phyloP scores from a whole-genome alignment of 2,888 invertebrate species.

The Cheilosia pagana region DNA sequence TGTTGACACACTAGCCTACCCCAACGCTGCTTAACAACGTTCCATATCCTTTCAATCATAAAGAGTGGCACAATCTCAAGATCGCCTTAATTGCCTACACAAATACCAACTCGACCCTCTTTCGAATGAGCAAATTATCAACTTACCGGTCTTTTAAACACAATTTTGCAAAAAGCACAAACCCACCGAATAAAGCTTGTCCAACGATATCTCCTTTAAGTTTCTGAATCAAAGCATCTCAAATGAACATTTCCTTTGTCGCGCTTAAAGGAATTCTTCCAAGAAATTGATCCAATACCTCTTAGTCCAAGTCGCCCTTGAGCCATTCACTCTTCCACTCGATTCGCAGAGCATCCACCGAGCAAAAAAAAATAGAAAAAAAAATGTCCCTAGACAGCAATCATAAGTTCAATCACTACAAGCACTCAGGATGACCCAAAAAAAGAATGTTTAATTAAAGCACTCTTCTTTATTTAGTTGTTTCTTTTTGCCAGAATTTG shows the following conservation, averaged over 20 bases:
- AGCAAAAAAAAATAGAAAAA: not conserved
- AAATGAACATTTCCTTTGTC: conserved; percentile 34
- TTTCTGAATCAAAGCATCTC: not conserved
- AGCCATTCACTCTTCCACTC: not conserved
- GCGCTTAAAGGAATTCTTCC: conserved; percentile 32
- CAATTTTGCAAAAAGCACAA: too few species aligned
- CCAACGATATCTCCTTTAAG: too few species aligned
- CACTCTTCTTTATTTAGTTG: conserved; percentile 18
- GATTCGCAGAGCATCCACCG: not conserved
- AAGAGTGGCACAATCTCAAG: too few species aligned
- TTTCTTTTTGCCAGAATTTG: conserved; percentile 13
- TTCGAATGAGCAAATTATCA: too few species aligned
- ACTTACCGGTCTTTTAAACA: too few species aligned
- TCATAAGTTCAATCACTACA: conserved; percentile 63
- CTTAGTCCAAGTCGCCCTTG: not conserved
- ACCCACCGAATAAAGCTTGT: too few species aligned
- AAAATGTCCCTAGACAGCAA: conserved; percentile 35
- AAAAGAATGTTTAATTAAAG: conserved; percentile 60
- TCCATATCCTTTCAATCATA: too few species aligned
- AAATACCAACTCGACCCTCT: too few species aligned
- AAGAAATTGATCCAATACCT: conserved; percentile 12
- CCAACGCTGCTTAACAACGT: too few species aligned
- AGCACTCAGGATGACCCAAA: conserved; percentile 50
- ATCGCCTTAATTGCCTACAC: too few species aligned
- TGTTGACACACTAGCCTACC: too few species aligned